phyloP scores from a whole-genome alignment of 1,140 invertebrate genomes.

The Brachionus asplanchnoidis region DNA sequence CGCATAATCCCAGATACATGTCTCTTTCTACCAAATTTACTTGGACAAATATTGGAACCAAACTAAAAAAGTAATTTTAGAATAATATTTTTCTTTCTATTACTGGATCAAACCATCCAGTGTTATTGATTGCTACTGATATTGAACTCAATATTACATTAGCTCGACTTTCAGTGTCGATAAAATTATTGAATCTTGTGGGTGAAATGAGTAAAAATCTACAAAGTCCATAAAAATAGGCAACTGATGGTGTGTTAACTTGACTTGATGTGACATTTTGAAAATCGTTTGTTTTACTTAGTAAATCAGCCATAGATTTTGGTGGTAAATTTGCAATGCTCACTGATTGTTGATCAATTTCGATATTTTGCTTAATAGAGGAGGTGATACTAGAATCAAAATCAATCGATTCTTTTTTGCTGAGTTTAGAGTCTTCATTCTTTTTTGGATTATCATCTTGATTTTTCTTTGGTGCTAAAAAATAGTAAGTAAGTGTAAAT shows the following conservation, averaged over 20 bases:
- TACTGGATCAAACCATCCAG: constrained; percentile 61
- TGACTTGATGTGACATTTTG: constrained; percentile 46
- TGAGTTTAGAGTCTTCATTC: background rate
- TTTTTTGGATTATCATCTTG: background rate
- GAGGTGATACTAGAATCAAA: background rate
- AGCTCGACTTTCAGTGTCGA: constrained; percentile 71
- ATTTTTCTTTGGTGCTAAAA: constrained; percentile 45
- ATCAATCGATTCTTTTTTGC: background rate
- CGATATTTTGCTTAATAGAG: background rate
- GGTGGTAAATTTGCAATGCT: constrained; percentile 32
- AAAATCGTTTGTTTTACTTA: constrained; percentile 67
- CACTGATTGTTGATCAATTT: background rate
- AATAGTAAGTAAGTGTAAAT: constrained; percentile 52
- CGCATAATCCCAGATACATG: constrained; percentile 69
- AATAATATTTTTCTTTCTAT: constrained; percentile 43
- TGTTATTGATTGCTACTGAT: constrained; percentile 75
- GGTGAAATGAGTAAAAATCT: constrained; percentile 76
- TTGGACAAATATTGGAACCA: constrained; percentile 80
- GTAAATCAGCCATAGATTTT: constrained; percentile 58
- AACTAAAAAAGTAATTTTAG: constrained; percentile 58
- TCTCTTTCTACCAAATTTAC: constrained; percentile 69
- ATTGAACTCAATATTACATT: constrained; percentile 79
- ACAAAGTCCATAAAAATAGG: constrained; percentile 68
- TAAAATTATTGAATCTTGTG: constrained; percentile 53
- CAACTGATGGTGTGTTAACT: background rate